Evolutionary conservation across 2,888 invertebrate species (phyloP), one percentile per base, ranked within the genome.

Genomic region (Ferdinandea cuprea): DNA sequence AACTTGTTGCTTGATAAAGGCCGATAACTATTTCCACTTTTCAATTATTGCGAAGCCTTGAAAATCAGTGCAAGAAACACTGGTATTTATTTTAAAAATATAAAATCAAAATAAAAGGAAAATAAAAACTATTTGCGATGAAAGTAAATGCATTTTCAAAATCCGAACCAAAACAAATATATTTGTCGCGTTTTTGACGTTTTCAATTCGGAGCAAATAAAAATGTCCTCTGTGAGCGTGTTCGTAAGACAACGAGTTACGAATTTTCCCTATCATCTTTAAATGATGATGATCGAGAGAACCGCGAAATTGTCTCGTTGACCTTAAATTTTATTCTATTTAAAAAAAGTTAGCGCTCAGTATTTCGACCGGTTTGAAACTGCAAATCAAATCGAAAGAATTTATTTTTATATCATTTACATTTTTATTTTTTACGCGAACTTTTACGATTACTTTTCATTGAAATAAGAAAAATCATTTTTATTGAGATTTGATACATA

Each of bases 141-240:
- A 71, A 42, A 71, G 25, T 30, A 58, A 58, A 42, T 71, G 65
- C 63, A 78, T 69, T 76, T 78, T 63, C 19, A 48, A 61, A 44
- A 58, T 50, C 32, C 35, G 48, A 58, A 71, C 71, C 71, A 78
- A 77, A 78, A 78, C 65, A 78, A 72, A 77, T 52, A 63, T 32
- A 56, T 52, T 61, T 61, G 42, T 78, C 77, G 56, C 48, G 17
- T 42, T 68, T 32, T 65, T 78, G 78, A 72, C 78, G 35, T 61
- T 61, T 59, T 5, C 25, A 8, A 21, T 25, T 15, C 2, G 13
- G 32, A 42, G 15, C 3, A 13, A 15, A 11, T 4, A 11, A 13
- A 66, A 61, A 68, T 44, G 37, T 9, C 17, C 42, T 21, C 2
- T 3, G 0, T 11, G 52, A 50, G n/a, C 35, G 44, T 42, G 72